phyloP scores from a whole-genome alignment of 2,888 invertebrate species.

The Epistrophe eligans region DNA sequence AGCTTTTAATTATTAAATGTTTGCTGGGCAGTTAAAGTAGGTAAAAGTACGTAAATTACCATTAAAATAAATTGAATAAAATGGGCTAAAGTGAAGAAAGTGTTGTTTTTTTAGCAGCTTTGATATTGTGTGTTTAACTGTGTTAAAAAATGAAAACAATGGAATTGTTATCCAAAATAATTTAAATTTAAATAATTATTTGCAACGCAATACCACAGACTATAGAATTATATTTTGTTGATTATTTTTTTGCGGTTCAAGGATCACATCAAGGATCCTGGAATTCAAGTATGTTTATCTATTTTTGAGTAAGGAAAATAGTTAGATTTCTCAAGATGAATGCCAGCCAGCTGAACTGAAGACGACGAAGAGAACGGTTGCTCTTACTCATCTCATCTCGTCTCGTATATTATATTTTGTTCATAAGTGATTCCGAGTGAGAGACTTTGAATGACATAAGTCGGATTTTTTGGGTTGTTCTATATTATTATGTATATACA shows the following conservation, averaged over 20 bases:
- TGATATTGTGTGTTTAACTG: too few species aligned
- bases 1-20: too few species aligned
- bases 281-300: slow-evolving; percentile 49
- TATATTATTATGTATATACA: not conserved
- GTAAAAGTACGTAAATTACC: too few species aligned
- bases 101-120: too few species aligned
- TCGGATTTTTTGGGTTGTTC: slow-evolving; percentile 64
- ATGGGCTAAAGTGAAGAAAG: too few species aligned
- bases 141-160: too few species aligned
- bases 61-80: too few species aligned
- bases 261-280: slow-evolving; percentile 70
- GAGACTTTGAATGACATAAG: slow-evolving; percentile 73
- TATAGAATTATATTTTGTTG: slow-evolving; percentile 61
- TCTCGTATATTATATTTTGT: slow-evolving; percentile 4
- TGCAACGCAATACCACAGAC: not conserved
- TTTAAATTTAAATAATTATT: not conserved
- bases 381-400: not conserved
- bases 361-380: slow-evolving; percentile 38
- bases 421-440: slow-evolving; percentile 74
- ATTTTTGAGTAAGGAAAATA: slow-evolving; percentile 54
- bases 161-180: too few species aligned
- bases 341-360: slow-evolving; percentile 13
- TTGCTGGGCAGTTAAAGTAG: too few species aligned
- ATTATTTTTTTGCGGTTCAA: slow-evolving; percentile 74
- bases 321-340: slow-evolving; percentile 57